Conservation (phyloP, 2,888 invertebrate species). For the Cerastoderma edule region DNA sequence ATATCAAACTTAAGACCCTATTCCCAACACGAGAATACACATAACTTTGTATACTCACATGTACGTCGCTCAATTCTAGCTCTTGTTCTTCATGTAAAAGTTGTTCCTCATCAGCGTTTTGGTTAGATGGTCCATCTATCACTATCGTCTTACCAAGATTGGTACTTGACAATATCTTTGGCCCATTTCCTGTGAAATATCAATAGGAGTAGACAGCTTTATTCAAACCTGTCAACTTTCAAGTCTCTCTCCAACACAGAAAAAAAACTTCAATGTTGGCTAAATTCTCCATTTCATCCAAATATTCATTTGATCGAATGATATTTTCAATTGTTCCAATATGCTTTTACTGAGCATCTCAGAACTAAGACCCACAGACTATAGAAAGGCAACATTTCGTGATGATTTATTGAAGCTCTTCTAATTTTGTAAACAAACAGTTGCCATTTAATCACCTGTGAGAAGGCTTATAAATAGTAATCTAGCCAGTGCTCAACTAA, state of each 20-base stretch:
- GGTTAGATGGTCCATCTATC: constrained; percentile 38
- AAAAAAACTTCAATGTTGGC: not conserved
- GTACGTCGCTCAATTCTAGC: constrained; percentile 52
- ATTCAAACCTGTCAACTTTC: not conserved
- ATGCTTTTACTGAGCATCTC: not conserved
- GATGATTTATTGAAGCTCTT: too few relatives aligned
- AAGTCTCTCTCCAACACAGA: not conserved
- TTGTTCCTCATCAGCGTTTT: constrained; percentile 39
- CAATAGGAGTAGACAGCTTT: not conserved
- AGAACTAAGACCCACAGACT: not conserved
- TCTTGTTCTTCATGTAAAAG: constrained; percentile 58
- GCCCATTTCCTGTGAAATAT: constrained; percentile 43
- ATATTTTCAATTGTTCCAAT: not conserved
- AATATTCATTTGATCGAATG: not conserved
- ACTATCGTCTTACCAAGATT: constrained; percentile 41
- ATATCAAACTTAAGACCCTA: not conserved
- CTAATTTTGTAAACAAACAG: too few relatives aligned
- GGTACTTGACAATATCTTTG: constrained; percentile 37
- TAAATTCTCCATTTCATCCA: not conserved
- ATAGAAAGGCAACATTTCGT: too few relatives aligned
- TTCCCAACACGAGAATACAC: not conserved
- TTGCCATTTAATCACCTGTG: too few relatives aligned
- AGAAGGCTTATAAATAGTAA: too few relatives aligned
- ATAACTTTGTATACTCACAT: constrained; percentile 32
- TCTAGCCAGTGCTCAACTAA: too few relatives aligned